Evolutionary conservation across 2,888 invertebrate species (phyloP).

Genomic region (Prostheceraeus crozeri): DNA sequence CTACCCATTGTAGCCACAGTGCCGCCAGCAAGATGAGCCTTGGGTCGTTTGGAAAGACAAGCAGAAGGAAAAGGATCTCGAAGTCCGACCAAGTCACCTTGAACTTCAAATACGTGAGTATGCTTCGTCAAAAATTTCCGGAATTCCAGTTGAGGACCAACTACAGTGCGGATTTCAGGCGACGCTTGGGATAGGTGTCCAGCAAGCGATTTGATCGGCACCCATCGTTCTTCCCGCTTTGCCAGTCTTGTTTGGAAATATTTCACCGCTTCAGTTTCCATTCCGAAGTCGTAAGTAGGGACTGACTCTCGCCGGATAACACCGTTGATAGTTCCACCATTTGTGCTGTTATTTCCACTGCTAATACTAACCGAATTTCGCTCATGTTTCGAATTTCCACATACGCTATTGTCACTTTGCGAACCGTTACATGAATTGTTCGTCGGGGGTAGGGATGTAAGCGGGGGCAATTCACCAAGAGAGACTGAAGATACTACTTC

Average conservation of each 20-base stretch:
- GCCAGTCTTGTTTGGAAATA: conserved; percentile 87
- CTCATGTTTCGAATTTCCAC: too few relatives aligned
- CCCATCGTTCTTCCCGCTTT: conserved; percentile 90
- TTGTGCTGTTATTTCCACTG: too few relatives aligned
- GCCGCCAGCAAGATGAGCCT: neutral
- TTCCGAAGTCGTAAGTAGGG: conserved; percentile 45
- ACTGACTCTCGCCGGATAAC: too few relatives aligned
- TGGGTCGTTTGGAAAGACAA: conserved; percentile 17
- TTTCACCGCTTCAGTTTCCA: conserved; percentile 85
- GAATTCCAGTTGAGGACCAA: conserved; percentile 53
- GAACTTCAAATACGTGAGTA: conserved; percentile 56
- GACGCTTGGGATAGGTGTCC: conserved; percentile 93
- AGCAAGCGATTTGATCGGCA: conserved; percentile 87
- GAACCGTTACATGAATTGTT: too few relatives aligned
- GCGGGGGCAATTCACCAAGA: too few relatives aligned
- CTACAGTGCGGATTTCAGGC: conserved; percentile 72
- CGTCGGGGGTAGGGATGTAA: too few relatives aligned
- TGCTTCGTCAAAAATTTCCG: conserved; percentile 53
- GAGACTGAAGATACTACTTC: conserved; percentile 34
- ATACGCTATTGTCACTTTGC: too few relatives aligned
- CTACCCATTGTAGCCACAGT: neutral
- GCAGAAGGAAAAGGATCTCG: conserved; percentile 34
- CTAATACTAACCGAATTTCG: too few relatives aligned
- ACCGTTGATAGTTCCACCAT: too few relatives aligned
- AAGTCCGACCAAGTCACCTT: conserved; percentile 53